These are phyloP conservation scores for Galleria mellonella DNA, from an alignment of 1,140 invertebrate genomes.

Conservation along the genomic window DNA sequence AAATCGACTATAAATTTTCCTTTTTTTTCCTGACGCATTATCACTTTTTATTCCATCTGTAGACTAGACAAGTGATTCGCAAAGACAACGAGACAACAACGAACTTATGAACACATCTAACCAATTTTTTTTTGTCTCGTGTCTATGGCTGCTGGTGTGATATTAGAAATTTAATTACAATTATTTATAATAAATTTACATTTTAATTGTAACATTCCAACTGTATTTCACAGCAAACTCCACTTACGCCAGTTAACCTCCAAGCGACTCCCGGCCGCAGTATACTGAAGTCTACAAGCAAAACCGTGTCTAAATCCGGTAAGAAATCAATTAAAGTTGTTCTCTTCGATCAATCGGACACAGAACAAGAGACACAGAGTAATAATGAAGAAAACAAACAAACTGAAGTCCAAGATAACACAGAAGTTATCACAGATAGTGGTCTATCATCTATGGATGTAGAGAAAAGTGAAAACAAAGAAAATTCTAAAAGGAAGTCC, in stretches of 20 bases:
- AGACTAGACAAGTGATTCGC: too few species aligned
- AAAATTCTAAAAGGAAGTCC: conserved; percentile 21
- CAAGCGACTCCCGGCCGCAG: conserved; percentile 45
- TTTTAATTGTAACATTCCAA: too few species aligned
- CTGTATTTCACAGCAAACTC: conserved; percentile 37
- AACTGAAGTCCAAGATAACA: background rate
- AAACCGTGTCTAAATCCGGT: conserved; percentile 15
- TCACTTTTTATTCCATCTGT: too few species aligned
- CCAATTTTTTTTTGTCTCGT: too few species aligned
- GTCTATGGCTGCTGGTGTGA: too few species aligned
- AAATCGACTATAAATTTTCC: too few species aligned
- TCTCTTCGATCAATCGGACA: conserved; percentile 34
- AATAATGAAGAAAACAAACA: conserved; percentile 4
- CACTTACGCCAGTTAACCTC: conserved; percentile 33
- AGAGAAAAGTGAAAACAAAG: conserved; percentile 25
- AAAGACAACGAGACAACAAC: too few species aligned
- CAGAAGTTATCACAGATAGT: conserved; percentile 8
- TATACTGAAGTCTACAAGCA: conserved; percentile 37
- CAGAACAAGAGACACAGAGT: conserved; percentile 18
- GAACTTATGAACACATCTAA: too few species aligned
- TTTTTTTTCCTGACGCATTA: too few species aligned
- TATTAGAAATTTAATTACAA: too few species aligned
- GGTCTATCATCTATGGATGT: conserved; percentile 18
- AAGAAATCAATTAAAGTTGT: conserved; percentile 49
- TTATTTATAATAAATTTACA: too few species aligned